A percentile compares a stretch with the other conserved stretches of the same genome.
phyloP scores from a whole-genome alignment of 2,888 invertebrate genomes.

The Pinctada fucata region DNA sequence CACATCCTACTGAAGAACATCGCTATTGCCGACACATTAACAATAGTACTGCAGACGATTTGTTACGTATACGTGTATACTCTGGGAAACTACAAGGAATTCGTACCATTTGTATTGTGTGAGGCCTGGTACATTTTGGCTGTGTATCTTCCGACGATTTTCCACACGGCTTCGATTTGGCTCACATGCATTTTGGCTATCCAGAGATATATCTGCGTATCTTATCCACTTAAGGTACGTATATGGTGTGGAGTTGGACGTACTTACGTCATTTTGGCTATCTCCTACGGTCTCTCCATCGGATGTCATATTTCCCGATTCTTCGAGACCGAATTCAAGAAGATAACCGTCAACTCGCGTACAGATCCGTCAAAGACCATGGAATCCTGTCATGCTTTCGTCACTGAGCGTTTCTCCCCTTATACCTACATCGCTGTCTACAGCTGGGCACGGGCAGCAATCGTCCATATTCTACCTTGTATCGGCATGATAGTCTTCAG shows the following conservation, averaged over 20 bases:
- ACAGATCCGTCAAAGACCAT: neutral
- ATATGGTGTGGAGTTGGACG: slow-evolving; percentile 21
- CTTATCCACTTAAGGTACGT: slow-evolving; percentile 22
- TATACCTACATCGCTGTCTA: slow-evolving; percentile 13
- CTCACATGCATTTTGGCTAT: slow-evolving; percentile 22
- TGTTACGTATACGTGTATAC: slow-evolving; percentile 23
- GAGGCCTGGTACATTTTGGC: slow-evolving; percentile 21
- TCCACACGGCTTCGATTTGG: slow-evolving; percentile 29
- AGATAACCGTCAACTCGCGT: neutral
- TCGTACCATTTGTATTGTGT: slow-evolving; percentile 14
- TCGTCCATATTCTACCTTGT: slow-evolving; percentile 17
- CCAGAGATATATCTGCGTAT: slow-evolving; percentile 29
- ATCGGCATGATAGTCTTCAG: slow-evolving; percentile 22
- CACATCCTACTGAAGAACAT: slow-evolving; percentile 27
- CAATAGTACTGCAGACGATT: slow-evolving; percentile 18
- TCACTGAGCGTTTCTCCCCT: slow-evolving; percentile 9
- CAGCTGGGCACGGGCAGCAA: slow-evolving; percentile 19
- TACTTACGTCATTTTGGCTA: slow-evolving; percentile 17
- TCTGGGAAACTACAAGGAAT: slow-evolving; percentile 17
- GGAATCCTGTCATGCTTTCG: slow-evolving; percentile 1
- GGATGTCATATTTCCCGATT: slow-evolving; percentile 28
- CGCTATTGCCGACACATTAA: slow-evolving; percentile 24
- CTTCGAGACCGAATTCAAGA: slow-evolving; percentile 17
- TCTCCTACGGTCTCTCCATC: slow-evolving; percentile 10
- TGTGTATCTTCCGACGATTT: slow-evolving; percentile 19